Evolutionary conservation across 2,797 vertebrate genomes (phyloP).

Genomic region (Australoheros facetus): DNA sequence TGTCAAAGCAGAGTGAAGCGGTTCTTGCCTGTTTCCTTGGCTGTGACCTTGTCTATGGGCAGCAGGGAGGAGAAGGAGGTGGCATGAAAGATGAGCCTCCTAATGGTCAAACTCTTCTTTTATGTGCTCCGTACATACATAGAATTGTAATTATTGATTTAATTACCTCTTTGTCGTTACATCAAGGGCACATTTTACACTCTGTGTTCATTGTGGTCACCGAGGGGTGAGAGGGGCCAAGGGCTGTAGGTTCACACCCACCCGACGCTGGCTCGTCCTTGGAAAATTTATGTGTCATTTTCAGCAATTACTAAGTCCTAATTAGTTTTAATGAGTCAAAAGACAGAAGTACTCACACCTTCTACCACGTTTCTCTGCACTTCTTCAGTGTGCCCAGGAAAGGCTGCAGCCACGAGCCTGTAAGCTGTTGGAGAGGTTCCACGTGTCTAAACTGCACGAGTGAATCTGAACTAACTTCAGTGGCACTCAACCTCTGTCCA

Average conservation of each 20-base stretch:
- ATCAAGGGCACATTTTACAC: constrained; percentile 76
- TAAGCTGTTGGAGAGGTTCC: accelerated
- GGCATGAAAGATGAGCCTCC: constrained; percentile 64
- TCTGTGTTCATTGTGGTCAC: constrained; percentile 43
- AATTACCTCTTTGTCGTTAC: constrained; percentile 71
- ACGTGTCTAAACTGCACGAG: accelerated
- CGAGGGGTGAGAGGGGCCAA: constrained; percentile 15
- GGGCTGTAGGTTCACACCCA: constrained; percentile 33
- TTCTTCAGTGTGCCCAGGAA: neutral
- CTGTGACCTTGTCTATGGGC: constrained; percentile 65
- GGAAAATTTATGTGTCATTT: constrained; percentile 5
- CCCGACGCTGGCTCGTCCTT: constrained; percentile 26
- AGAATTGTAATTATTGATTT: constrained; percentile 76
- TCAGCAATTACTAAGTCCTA: constrained; percentile 6
- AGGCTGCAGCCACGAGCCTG: neutral
- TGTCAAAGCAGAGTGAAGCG: constrained; percentile 2
- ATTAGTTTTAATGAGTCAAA: constrained; percentile 19
- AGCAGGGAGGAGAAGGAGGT: constrained; percentile 49
- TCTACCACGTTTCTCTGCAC: neutral
- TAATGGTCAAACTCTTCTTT: constrained; percentile 70
- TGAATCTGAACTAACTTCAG: neutral
- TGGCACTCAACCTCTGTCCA: neutral
- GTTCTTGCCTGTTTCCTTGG: neutral
- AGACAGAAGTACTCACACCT: neutral
- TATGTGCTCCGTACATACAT: constrained; percentile 74